Base-by-base conservation (phyloP, 2,113 vertebrate genomes). In the Neotragus moschatus region DNA sequence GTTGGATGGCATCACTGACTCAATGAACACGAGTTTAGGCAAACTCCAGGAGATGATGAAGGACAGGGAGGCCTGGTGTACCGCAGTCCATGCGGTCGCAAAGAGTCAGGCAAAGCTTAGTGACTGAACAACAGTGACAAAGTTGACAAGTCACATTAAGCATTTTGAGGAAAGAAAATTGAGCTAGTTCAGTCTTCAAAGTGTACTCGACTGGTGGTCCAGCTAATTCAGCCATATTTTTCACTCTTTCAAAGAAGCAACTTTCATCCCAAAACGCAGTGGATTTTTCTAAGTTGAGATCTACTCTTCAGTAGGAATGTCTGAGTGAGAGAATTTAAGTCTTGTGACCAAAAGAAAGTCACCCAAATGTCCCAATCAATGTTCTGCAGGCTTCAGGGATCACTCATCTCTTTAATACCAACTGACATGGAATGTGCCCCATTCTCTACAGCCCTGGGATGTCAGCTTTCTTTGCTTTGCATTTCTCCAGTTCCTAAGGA, bases 311-410 rank as follows among this genome's bases (percentile, higher is more conserved):
- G 21, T 58, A 47, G 10, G 39, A 53, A 73, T 39, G 9, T 91
- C 13, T 93, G 53, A 55, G 7, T 88, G 45, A 89, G 80, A 95
- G 89, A 93, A 91, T 95, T 84, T 94, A 93, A 91, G 66, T 87
- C 33, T 16, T 36, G 10, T 84, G 70, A 86, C 39, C 47, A 53
- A 45, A 58, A 11, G 47, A 95, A 36, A n/a, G 2, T 49, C 84
- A 88, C 25, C 25, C 15, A 88, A 86, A 96, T 49, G 16, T 36
- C 56, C 16, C 36, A 58, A 85, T 3, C 36, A 58, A 85, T 3
- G 2, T 93, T 77, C 75, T 93, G 47, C 39, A 33, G 26, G 84
- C 55, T 94, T 95, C 86, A 58, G 66, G 81, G 16, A 77, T 95
- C 60, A 77, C 75, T 96, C 43, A 85, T 88, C 9, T 87, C 21